Percentiles rank a stretch among this genome's conserved stretches.
These are phyloP conservation scores for Vireo griseus DNA, from an alignment of 2,797 vertebrate species.

Conservation along the genomic window DNA sequence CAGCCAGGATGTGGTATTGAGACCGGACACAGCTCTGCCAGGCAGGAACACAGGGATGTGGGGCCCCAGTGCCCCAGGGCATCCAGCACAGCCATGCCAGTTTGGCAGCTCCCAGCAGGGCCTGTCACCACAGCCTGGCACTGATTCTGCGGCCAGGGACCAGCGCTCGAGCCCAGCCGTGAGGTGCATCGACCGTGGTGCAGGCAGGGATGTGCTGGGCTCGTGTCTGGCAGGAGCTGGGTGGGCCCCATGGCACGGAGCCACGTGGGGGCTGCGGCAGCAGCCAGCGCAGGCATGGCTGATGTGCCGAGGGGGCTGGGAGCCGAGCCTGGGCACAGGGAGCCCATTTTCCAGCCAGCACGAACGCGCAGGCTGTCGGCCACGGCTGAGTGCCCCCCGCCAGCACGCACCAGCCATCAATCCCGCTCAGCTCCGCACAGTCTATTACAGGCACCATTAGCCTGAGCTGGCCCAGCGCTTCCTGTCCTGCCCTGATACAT, in stretches of 20 bases:
- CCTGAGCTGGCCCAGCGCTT: not conserved
- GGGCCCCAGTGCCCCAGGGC: not conserved
- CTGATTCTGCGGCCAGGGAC: rapidly evolving
- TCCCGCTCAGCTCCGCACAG: not conserved
- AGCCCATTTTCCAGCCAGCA: not conserved
- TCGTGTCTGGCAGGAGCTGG: rapidly evolving
- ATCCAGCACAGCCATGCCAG: rapidly evolving
- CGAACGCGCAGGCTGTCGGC: rapidly evolving
- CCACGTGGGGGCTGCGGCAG: not conserved
- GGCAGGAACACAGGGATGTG: rapidly evolving
- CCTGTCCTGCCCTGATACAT: rapidly evolving
- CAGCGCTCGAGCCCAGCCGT: rapidly evolving
- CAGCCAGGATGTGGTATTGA: rapidly evolving
- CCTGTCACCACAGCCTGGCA: not conserved
- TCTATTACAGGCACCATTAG: not conserved
- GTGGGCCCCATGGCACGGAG: not conserved
- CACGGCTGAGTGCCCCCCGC: not conserved
- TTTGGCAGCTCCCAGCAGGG: rapidly evolving
- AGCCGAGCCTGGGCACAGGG: not conserved
- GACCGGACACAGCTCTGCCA: not conserved
- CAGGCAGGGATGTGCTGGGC: rapidly evolving
- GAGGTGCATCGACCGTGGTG: rapidly evolving
- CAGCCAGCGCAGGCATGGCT: not conserved
- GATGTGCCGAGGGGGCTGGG: rapidly evolving
- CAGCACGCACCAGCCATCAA: not conserved